phyloP scores from a whole-genome alignment of 2,888 invertebrate species.

The Dione vanillae region DNA sequence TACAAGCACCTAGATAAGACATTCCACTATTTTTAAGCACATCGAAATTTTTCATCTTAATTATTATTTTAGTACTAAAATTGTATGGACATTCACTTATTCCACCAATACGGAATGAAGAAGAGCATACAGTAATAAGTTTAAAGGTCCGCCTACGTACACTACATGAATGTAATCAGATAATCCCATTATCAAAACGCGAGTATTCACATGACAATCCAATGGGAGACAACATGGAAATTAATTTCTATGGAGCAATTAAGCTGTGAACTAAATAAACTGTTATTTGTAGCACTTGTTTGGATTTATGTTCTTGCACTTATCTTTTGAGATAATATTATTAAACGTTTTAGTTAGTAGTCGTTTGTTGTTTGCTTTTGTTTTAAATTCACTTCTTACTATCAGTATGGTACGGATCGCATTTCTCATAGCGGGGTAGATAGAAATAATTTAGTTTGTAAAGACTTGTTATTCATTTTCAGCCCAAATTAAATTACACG shows the following conservation, averaged over 20 bases:
- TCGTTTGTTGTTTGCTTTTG: no score
- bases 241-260: conserved; percentile 58
- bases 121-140: conserved; percentile 15
- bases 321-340: background rate
- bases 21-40: no score
- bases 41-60: no score
- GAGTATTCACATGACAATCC: conserved; percentile 56
- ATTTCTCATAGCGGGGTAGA: no score
- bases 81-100: background rate
- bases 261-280: conserved; percentile 40
- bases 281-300: conserved; percentile 24
- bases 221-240: conserved; percentile 50
- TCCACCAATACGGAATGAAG: background rate
- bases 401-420: no score
- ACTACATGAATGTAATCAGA: conserved; percentile 47
- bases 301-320: conserved; percentile 2
- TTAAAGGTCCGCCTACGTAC: conserved; percentile 20
- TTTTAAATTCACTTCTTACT: background rate
- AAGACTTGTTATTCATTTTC: no score
- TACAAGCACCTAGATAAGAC: no score
- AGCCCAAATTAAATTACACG: no score
- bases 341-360: background rate
- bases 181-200: conserved; percentile 47
- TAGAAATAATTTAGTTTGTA: no score
- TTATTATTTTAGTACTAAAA: no score